Percentiles rank a stretch among this genome's conserved stretches.
These are phyloP conservation scores for Drosophila navojoa DNA, from an alignment of 1,140 invertebrate species.

Conservation along the genomic window DNA sequence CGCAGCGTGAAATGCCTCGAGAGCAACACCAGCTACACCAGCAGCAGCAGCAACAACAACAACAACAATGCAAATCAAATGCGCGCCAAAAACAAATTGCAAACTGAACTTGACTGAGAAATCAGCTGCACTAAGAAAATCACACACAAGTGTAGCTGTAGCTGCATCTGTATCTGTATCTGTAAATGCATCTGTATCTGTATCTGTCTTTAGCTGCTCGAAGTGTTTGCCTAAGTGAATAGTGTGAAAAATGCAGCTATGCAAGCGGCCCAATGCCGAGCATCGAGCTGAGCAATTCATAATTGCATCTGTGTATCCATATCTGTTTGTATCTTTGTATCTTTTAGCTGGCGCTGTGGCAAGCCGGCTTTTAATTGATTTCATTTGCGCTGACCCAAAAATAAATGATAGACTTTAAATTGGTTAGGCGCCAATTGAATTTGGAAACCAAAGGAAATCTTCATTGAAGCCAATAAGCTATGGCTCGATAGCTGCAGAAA, in stretches of 20 bases:
- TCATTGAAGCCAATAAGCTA: neutral
- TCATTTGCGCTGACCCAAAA: slow-evolving; percentile 48
- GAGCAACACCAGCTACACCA: slow-evolving; percentile 52
- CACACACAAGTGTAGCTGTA: slow-evolving; percentile 24
- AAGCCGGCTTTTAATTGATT: slow-evolving; percentile 64
- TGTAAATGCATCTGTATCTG: slow-evolving; percentile 10
- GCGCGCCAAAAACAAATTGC: slow-evolving; percentile 71
- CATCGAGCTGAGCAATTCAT: slow-evolving; percentile 24
- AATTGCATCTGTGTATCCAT: slow-evolving; percentile 19
- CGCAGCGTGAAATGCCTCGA: slow-evolving; percentile 74
- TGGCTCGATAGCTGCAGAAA: neutral
- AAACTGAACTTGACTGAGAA: slow-evolving; percentile 83
- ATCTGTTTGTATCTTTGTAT: slow-evolving; percentile 11
- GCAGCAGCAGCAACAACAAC: slow-evolving; percentile 48
- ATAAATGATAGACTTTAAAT: slow-evolving; percentile 9
- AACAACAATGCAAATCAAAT: slow-evolving; percentile 63
- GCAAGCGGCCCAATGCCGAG: slow-evolving; percentile 10
- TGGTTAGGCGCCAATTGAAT: slow-evolving; percentile 19
- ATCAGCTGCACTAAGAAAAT: slow-evolving; percentile 51
- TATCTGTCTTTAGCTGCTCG: slow-evolving; percentile 24
- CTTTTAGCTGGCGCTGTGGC: slow-evolving; percentile 30
- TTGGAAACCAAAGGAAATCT: slow-evolving; percentile 1
- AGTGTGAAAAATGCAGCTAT: slow-evolving; percentile 26
- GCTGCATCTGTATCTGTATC: slow-evolving; percentile 5
- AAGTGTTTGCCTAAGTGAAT: slow-evolving; percentile 33